These are phyloP conservation scores for Cladorhizidae sp. DNA, from an alignment of 37 sponge, comb jelly and placozoan genomes.

Conservation along the genomic window DNA sequence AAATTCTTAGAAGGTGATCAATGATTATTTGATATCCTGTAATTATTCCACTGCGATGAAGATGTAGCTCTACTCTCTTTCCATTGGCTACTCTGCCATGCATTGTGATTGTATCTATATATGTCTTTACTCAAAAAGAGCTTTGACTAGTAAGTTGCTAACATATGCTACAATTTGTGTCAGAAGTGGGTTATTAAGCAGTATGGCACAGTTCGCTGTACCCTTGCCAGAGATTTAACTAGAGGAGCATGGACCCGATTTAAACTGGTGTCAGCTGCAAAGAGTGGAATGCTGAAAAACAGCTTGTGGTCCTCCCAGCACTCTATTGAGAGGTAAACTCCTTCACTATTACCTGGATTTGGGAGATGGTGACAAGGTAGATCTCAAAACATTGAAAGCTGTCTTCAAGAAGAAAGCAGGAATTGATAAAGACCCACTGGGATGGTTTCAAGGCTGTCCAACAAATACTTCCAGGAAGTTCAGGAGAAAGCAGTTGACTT, in stretches of 20 bases:
- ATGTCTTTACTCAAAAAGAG: too few species aligned
- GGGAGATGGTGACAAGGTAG: slow-evolving; percentile 4
- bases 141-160: slow-evolving; percentile 42
- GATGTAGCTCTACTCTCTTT: too few species aligned
- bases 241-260: not conserved
- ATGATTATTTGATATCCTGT: too few species aligned
- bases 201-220: too few species aligned
- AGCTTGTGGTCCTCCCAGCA: slow-evolving; percentile 12
- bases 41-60: too few species aligned
- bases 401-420: slow-evolving; percentile 7
- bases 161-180: too few species aligned
- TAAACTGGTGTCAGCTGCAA: not conserved
- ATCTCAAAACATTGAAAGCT: slow-evolving; percentile 5
- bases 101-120: too few species aligned
- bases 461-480: not conserved
- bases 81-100: too few species aligned
- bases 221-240: too few species aligned
- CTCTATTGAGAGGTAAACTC: slow-evolving; percentile 24
- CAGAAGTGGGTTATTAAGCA: too few species aligned
- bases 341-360: slow-evolving; percentile 18
- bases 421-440: slow-evolving; percentile 19
- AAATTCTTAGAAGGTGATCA: too few species aligned
- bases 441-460: slow-evolving; percentile 6
- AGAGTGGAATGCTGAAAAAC: slow-evolving; percentile 2
- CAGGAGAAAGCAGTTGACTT: slow-evolving; percentile 28